Evolutionary conservation across 2,888 invertebrate species (phyloP).

Genomic region (Endomychus coccineus): DNA sequence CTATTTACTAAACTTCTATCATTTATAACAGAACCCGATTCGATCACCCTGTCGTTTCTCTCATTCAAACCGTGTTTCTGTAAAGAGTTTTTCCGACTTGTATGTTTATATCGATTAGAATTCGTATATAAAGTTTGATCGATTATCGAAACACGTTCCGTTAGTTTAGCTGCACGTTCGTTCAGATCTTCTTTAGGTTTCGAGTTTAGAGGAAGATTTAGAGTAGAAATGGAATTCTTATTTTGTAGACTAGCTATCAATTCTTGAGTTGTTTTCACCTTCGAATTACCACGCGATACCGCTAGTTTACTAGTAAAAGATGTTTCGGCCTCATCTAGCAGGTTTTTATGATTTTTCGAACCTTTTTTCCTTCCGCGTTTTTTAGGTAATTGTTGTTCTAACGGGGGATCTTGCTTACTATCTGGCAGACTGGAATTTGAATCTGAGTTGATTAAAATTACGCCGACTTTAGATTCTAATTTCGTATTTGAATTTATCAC

Average conservation of each 20-base stretch:
- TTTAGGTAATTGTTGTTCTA: constrained; percentile 45
- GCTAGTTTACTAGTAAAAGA: constrained; percentile 48
- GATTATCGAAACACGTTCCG: constrained; percentile 40
- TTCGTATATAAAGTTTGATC: constrained; percentile 41
- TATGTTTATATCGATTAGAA: constrained; percentile 36
- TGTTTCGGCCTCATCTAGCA: constrained; percentile 49
- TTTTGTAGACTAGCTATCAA: constrained; percentile 67
- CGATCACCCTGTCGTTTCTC: constrained; percentile 31
- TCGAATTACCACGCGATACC: constrained; percentile 48
- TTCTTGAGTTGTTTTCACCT: constrained; percentile 73
- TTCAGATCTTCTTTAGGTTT: constrained; percentile 39
- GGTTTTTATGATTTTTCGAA: constrained; percentile 48
- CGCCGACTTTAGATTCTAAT: constrained; percentile 17
- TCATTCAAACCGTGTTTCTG: constrained; percentile 15
- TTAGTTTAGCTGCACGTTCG: constrained; percentile 41
- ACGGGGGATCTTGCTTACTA: constrained; percentile 37
- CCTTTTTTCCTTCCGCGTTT: constrained; percentile 55
- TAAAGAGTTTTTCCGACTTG: constrained; percentile 24
- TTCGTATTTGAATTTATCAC: constrained; percentile 26
- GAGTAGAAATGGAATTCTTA: constrained; percentile 24
- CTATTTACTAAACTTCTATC: constrained; percentile 27
- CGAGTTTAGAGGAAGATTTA: constrained; percentile 9
- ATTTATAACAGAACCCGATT: constrained; percentile 39
- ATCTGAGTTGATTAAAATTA: constrained; percentile 40
- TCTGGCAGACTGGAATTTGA: constrained; percentile 49